Evolutionary conservation across 1,140 invertebrate species (phyloP), one percentile per base, ranked within the genome.

Genomic region (Lucilia cuprina): DNA sequence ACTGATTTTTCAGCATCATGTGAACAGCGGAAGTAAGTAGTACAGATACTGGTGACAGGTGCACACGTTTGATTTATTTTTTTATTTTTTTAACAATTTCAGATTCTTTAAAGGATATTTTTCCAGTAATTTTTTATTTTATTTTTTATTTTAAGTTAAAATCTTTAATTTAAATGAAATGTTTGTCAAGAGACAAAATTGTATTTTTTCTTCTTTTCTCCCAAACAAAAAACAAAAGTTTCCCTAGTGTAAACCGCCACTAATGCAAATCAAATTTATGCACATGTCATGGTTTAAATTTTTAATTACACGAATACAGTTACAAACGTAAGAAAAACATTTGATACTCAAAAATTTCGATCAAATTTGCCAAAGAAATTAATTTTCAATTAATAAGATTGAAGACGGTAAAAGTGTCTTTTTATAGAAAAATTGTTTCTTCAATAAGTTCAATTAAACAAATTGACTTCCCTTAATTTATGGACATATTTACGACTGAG

Each of bases 1-100:
- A 12, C 50, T 17, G 50, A 19, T 70, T 70, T 21, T 70, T 8
- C 21, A 70, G 9, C n/a, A 70, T 21, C 65, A 70, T 12, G 65
- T 70, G n/a, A 70, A 70, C 55, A 60, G n/a, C 65, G 65, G 65
- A 70, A 70, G 65, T 9, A 70, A 70, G 65, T 21, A 70, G 65
- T 10, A 70, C 65, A 70, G n/a, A 25, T 21, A 1, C 65, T 12
- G n/a, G 65, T 70, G 65, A 70, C 65, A 70, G 65, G 65, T 21
- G 65, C 21, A 70, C 65, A 70, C 1, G 41, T 9, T 70, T 70
- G 8, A 14, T 55, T 55, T 55, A 12, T 55, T 19, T 5, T 70
- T 70, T 70, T 70, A 70, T 25, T 70, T 70, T 70, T 70, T 25
- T 70, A 70, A 21, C 25, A 2, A 19, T 21, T 70, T 70, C 50